Conservation (phyloP, 2,888 invertebrate species). For the Agrilus mali region DNA sequence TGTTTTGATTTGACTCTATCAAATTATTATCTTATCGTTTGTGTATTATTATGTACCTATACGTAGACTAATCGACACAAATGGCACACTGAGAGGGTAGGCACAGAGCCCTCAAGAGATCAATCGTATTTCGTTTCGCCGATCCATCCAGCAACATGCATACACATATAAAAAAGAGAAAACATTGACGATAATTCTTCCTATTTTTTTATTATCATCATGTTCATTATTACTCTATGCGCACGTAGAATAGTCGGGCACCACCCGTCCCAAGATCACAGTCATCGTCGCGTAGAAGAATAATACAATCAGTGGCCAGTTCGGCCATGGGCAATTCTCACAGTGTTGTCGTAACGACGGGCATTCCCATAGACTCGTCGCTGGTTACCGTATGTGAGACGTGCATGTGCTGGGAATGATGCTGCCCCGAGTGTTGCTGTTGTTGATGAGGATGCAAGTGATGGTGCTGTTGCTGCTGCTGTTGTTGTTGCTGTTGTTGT, state of each 20-base stretch:
- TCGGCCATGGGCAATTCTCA: conserved; percentile 41
- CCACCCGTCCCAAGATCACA: conserved; percentile 34
- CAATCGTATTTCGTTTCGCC: conserved; percentile 15
- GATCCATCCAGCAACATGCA: too few relatives aligned
- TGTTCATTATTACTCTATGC: conserved; percentile 26
- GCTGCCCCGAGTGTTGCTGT: conserved; percentile 23
- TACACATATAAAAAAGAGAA: too few relatives aligned
- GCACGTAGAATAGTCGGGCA: conserved; percentile 33
- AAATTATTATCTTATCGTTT: too few relatives aligned
- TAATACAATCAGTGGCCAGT: conserved; percentile 38
- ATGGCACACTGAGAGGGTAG: conserved; percentile 21
- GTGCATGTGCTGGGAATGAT: conserved; percentile 23
- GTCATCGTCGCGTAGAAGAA: conserved; percentile 34
- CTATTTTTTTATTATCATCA: conserved; percentile 3
- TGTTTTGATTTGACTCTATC: too few relatives aligned
- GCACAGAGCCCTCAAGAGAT: conserved; percentile 21
- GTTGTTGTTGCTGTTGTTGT: conserved; percentile 30
- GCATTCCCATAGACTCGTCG: conserved; percentile 31
- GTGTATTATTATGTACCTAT: conserved; percentile 4
- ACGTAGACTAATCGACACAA: conserved; percentile 17
- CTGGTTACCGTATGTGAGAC: conserved; percentile 27
- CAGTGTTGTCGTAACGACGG: conserved; percentile 38
- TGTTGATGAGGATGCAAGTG: conserved; percentile 23
- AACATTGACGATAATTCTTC: too few relatives aligned
- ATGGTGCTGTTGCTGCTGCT: conserved; percentile 25